Evolutionary conservation across 2,797 vertebrate species (phyloP), one percentile per base, ranked within the genome.

Genomic region (Pipistrellus pygmaeus): DNA sequence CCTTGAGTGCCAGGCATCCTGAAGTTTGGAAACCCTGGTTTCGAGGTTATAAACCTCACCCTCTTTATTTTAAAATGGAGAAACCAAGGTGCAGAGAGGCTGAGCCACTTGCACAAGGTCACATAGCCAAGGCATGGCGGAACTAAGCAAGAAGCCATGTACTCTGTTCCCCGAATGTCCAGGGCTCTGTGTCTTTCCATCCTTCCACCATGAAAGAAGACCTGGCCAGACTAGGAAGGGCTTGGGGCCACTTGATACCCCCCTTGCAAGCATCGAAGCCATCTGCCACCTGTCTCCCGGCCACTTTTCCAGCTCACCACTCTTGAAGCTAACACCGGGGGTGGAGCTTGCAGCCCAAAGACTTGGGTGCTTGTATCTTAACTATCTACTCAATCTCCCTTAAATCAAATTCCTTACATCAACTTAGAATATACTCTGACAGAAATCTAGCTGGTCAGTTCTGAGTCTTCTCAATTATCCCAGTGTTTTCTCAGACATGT

Each of bases 31-130:
- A 93, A 48, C 12, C 20, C 3, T 27, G 35, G 44, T 25, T 91
- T 66, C 27, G n/a, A 72, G 51, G 57, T 44, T 11, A 92, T 51
- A 35, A 68, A 75, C 20, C 8, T 17, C 23, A 57, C 5, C 20
- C 2, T 57, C 23, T 95, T 85, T 80, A 46, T 78, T 93, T 96
- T 75, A 76, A 94, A 91, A 69, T 6, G 23, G 32, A 27, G 18
- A 48, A 18, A 90, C 21, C 6, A 55, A 81, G 23, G 69, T 21
- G 27, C 73, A 38, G 35, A 83, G 30, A 48, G 68, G 68, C 30
- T n/a, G 38, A 89, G 80, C 18, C 57, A 17, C 18, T 80, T 72
- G 15, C 20, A 44, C 30, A 46, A 13, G 53, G 46, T 69, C 75
- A 69, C 78, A 27, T 1, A 35, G 76, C 8, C 9, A 30, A 18